A percentile compares a stretch with the other conserved stretches of the same genome.
phyloP scores from a whole-genome alignment of 2,888 invertebrate genomes.

The Andrena flavipes region DNA sequence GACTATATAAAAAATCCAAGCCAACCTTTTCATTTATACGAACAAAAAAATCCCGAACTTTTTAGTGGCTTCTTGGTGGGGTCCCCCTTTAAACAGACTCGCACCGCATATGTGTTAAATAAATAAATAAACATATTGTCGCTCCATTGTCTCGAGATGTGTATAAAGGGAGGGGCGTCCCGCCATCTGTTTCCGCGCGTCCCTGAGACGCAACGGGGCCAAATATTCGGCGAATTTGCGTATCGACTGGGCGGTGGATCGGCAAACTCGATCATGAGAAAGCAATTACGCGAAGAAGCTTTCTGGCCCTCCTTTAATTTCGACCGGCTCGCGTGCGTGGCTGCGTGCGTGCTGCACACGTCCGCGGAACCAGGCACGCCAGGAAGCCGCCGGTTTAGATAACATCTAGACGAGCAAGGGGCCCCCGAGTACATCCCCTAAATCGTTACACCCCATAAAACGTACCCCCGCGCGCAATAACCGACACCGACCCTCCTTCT shows the following conservation, averaged over 20 bases:
- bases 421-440: slow-evolving; percentile 73
- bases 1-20: no score
- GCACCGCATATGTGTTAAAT: no score
- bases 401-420: slow-evolving; percentile 77
- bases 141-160: no score
- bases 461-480: slow-evolving; percentile 79
- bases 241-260: not conserved
- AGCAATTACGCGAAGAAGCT: slow-evolving; percentile 41
- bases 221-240: slow-evolving; percentile 23
- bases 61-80: no score
- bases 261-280: slow-evolving; percentile 34
- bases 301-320: slow-evolving; percentile 69
- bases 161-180: no score
- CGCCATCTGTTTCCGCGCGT: no score
- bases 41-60: no score
- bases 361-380: slow-evolving; percentile 63
- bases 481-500: slow-evolving; percentile 77
- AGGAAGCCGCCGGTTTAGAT: slow-evolving; percentile 84
- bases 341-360: not conserved
- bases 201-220: not conserved
- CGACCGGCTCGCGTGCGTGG: slow-evolving; percentile 67
- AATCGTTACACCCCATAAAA: slow-evolving; percentile 83
- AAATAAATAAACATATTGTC: no score
- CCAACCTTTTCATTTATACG: no score
- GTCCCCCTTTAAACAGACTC: no score